Conservation (phyloP, 2,113 vertebrate genomes). For the Gavia stellata region DNA sequence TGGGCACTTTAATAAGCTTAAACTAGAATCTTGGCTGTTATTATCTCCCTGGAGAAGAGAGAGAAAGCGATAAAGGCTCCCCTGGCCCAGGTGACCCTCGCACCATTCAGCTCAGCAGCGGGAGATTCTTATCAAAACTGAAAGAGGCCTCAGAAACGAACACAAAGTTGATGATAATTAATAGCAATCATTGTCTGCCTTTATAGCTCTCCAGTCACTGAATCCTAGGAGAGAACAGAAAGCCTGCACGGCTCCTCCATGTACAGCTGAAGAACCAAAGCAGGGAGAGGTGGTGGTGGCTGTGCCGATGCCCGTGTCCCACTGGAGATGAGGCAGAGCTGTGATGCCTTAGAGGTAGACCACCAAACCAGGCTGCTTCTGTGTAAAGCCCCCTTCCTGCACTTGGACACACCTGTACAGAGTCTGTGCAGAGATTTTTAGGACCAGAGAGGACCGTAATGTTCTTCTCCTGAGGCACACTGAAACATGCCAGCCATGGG, state of each 20-base stretch:
- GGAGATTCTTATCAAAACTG: not conserved
- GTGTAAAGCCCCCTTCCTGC: not conserved
- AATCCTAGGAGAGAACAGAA: not conserved
- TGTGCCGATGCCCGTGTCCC: not conserved
- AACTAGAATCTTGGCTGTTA: slow-evolving; percentile 33
- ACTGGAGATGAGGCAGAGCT: not conserved
- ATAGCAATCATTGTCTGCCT: not conserved
- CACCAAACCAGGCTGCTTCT: not conserved
- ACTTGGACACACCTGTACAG: not conserved
- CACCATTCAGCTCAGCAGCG: not conserved
- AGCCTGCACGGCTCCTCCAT: not conserved
- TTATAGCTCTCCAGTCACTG: not conserved
- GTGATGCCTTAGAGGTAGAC: not conserved
- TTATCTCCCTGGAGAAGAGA: slow-evolving; percentile 34
- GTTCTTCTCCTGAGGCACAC: not conserved
- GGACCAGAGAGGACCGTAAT: not conserved
- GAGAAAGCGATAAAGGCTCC: not conserved
- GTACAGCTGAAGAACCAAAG: not conserved
- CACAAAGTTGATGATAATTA: not conserved
- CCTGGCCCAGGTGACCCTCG: not conserved
- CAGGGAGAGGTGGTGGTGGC: not conserved
- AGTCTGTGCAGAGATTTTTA: not conserved
- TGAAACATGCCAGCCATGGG: not conserved
- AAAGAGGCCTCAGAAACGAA: not conserved
- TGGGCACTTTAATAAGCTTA: slow-evolving; percentile 38